Base-by-base conservation (phyloP, 2,888 invertebrate genomes). In the Podotricha telesiphe region DNA sequence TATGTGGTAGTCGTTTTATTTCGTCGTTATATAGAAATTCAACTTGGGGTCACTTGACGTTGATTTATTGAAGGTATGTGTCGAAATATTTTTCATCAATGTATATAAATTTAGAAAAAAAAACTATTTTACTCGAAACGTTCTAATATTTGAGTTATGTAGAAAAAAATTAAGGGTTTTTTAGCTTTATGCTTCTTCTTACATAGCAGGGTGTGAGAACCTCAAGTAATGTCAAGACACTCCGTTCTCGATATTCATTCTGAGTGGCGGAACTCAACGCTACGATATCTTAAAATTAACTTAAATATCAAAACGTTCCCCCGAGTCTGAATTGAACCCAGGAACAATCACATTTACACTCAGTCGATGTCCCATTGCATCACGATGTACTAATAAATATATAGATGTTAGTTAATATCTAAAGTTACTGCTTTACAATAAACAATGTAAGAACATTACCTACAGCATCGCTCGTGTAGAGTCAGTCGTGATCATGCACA, bases 401-500 rank as follows among this genome's bases (percentile, higher is more conserved):
- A 13, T 56, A 40, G 15, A 40, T 40, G 56, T 40, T 40, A 8
- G 1, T 37, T 37, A 40, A 34, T 59, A 22, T 22, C 2, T 58
- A 5, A 58, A 51, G 15, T 63, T 40, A 13, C 28, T n/a, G 8
- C 15, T 19, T 51, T 17, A 51, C 19, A 59, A 40, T 50, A 66
- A 50, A 59, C 48, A 59, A 61, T 58, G 7, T 56, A 37, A 6
- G 37, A 56, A 51, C 48, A 42, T 40, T 61, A 67, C 67, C 67
- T 56, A 63, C 69, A 67, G 58, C 65, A 42, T 53, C 40, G 62
- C 17, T 65, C 59, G 68, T 56, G 81, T 80, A 76, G 79, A 76
- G 77, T 75, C 81, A 82, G 82, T 82, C 79, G 73, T 80, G 78
- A 72, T 77, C 73, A 79, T 80, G 77, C 84, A 85, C 82, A 77